Evolutionary conservation across 2,888 invertebrate species (phyloP).

Genomic region (Mystacides longicornis): DNA sequence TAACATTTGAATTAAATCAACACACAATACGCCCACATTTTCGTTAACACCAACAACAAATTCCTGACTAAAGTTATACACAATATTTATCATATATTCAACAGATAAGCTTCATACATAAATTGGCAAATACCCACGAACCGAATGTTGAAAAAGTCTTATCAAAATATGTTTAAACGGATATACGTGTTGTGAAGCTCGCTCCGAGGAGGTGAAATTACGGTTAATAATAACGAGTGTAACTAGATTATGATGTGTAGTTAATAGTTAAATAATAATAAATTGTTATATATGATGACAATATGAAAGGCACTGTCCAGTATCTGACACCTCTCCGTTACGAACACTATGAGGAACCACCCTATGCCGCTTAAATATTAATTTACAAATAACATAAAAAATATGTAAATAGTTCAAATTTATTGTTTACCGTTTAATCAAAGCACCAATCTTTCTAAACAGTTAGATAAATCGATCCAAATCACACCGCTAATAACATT

Average conservation of each 20-base stretch:
- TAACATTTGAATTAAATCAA: background rate
- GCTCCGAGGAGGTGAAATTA: background rate
- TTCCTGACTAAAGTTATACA: background rate
- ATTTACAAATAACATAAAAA: slow-evolving; percentile 5
- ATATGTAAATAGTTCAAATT: background rate
- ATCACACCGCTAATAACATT: slow-evolving; percentile 21
- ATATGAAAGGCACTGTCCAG: background rate
- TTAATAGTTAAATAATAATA: background rate
- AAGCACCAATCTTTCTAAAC: slow-evolving; percentile 17
- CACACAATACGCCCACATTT: background rate
- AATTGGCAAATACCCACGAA: background rate
- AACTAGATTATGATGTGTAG: background rate
- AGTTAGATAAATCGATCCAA: slow-evolving; percentile 14
- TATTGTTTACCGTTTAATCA: slow-evolving; percentile 17
- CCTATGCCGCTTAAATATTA: slow-evolving; percentile 8
- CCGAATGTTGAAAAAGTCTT: background rate
- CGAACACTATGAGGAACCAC: slow-evolving; percentile 15
- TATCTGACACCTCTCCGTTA: background rate
- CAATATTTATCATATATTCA: background rate
- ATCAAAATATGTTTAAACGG: background rate
- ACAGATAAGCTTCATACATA: background rate
- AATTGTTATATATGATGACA: background rate
- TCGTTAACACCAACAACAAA: background rate
- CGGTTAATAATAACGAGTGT: no score
- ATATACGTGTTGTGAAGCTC: background rate